Conservation (phyloP, 1,140 invertebrate species). For the Meteorus sp. region DNA sequence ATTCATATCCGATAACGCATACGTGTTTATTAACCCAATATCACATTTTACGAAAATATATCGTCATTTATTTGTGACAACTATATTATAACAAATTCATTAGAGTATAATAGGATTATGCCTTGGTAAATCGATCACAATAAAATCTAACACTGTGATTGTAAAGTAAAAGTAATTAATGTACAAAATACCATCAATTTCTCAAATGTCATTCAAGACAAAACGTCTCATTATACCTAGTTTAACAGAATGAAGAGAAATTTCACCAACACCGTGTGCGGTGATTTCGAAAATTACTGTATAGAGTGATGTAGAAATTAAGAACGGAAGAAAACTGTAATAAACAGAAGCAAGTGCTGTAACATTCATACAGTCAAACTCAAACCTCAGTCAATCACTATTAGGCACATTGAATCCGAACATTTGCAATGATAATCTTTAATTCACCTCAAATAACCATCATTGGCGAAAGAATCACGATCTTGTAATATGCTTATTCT, state of each 20-base stretch:
- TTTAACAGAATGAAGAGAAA: background rate
- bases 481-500: constrained; percentile 7
- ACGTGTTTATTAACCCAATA: background rate
- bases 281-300: too few species aligned
- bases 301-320: background rate
- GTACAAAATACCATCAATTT: too few species aligned
- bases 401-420: constrained; percentile 4
- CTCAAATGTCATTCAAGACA: too few species aligned
- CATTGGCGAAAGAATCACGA: constrained; percentile 2
- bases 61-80: constrained; percentile 1
- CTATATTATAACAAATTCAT: background rate
- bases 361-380: background rate
- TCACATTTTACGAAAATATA: background rate
- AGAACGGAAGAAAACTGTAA: background rate
- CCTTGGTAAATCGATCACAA: too few species aligned
- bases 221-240: too few species aligned
- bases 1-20: background rate
- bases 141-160: too few species aligned
- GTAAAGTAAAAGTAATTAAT: too few species aligned
- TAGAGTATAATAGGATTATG: background rate
- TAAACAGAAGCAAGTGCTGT: background rate
- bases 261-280: constrained; percentile 16
- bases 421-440: background rate
- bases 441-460: constrained; percentile 11
- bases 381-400: background rate